Base-by-base conservation (phyloP, 1,140 invertebrate genomes). In the Apis dorsata region DNA sequence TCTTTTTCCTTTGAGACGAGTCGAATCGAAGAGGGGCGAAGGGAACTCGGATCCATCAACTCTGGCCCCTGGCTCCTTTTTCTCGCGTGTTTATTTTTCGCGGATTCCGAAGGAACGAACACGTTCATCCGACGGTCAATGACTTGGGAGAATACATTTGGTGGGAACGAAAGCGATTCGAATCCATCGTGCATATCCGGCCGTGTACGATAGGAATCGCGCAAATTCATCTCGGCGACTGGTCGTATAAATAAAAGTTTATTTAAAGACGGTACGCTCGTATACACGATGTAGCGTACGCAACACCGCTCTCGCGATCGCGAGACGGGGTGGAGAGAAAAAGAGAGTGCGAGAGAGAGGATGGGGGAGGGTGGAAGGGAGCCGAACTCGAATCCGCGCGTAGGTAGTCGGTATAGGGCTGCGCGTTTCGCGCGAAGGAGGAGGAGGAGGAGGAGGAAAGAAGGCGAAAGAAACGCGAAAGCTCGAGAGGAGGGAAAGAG, bases 201-300 rank as follows among this genome's bases (percentile, higher is more conserved):
- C 87, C 84, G 85, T 82, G 87, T 86, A 84, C 88, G 88, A 89
- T 89, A 89, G 88, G 81, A 90, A 80, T 86, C 88, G 88, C 91
- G 86, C 90, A 90, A 91, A 92, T 91, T 90, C 89, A 91, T 92
- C 88, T 90, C 88, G 88, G 79, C 86, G 85, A 85, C 88, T 87
- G 87, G 90, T 91, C 90, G 87, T 93, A 93, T 93, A 93, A 93
- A 93, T 93, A 93, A 93, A 93, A 93, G 91, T 93, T 93, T 93
- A 93, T 93, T 93, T 93, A 93, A 93, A 93, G 92, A 93, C 90
- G 34, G 87, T 92, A 92, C 85, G 81, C 82, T 75, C 79, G 78
- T 75, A 81, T 78, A 59, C 78, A 74, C 81, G 77, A 57, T 34
- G 57, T 72, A 77, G 73, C 62, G 85, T 72, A 63, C 82, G 75